A percentile compares a stretch with the other conserved stretches of the same genome.
phyloP scores from a whole-genome alignment of 2,113 vertebrate genomes.

The Cepphus grylle region DNA sequence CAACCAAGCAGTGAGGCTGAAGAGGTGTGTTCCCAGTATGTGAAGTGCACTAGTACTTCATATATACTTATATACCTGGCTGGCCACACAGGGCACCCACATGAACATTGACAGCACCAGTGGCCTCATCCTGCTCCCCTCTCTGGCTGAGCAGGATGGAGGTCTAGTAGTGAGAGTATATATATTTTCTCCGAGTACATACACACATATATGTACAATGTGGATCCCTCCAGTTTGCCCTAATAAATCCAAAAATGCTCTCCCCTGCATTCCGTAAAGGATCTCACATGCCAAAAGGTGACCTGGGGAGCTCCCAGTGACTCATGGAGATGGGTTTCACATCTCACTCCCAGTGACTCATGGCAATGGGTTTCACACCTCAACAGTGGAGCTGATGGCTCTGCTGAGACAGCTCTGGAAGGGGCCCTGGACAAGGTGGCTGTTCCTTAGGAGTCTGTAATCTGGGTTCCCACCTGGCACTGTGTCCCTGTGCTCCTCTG shows the following conservation, averaged over 20 bases:
- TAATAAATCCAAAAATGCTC: neutral
- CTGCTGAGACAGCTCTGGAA: neutral
- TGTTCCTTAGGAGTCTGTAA: neutral
- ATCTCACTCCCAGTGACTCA: neutral
- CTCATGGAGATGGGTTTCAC: neutral
- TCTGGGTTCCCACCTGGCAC: neutral
- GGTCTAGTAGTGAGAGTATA: neutral
- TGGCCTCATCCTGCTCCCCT: neutral
- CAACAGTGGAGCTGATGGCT: neutral
- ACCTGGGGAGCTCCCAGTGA: neutral
- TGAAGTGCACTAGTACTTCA: neutral
- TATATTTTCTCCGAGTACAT: neutral
- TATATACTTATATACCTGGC: neutral
- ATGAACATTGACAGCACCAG: neutral
- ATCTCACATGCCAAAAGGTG: neutral
- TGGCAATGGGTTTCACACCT: neutral
- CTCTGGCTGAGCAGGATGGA: neutral
- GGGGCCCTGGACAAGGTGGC: neutral
- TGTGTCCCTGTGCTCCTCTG: neutral
- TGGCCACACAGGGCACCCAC: neutral
- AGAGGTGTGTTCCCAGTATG: neutral
- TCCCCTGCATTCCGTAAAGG: neutral
- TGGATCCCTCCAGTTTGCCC: neutral
- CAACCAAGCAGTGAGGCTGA: neutral
- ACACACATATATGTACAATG: neutral